Conservation (phyloP, 2,888 invertebrate genomes). For the Keiferia lycopersicella region DNA sequence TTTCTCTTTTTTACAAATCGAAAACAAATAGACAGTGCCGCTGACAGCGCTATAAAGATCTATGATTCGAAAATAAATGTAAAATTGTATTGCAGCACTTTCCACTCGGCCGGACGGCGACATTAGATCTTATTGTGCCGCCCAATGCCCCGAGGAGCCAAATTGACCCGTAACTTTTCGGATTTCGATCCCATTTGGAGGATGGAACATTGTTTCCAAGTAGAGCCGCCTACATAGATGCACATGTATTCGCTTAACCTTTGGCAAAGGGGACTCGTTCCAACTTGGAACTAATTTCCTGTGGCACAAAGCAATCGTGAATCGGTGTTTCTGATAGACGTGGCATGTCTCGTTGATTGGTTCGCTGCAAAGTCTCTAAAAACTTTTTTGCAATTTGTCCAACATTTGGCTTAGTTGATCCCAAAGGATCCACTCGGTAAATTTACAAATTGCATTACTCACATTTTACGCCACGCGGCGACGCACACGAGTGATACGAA, state of each 20-base stretch:
- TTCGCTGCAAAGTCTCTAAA: slow-evolving; percentile 34
- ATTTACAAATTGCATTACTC: slow-evolving; percentile 11
- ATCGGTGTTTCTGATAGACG: slow-evolving; percentile 51
- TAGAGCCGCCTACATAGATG: slow-evolving; percentile 1
- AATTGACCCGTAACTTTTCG: slow-evolving; percentile 21
- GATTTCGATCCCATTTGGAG: slow-evolving; percentile 13
- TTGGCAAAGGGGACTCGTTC: slow-evolving; percentile 44
- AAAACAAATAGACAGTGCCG: background rate
- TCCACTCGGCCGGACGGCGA: background rate
- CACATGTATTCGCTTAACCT: slow-evolving; percentile 17
- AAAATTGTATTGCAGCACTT: slow-evolving; percentile 7
- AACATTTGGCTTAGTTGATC: background rate
- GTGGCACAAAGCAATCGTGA: slow-evolving; percentile 71
- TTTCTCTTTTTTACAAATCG: slow-evolving; percentile 1
- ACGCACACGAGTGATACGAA: slow-evolving; percentile 10
- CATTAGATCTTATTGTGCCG: slow-evolving; percentile 14
- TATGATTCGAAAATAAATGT: slow-evolving; percentile 1
- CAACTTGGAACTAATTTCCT: slow-evolving; percentile 75
- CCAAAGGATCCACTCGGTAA: background rate
- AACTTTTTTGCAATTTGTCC: slow-evolving; percentile 8
- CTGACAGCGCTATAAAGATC: background rate
- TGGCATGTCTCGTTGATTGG: slow-evolving; percentile 54
- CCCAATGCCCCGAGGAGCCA: slow-evolving; percentile 5
- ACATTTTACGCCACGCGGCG: background rate
- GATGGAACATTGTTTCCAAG: slow-evolving; percentile 7